Percentiles rank a stretch among this genome's conserved stretches.
phyloP scores from a whole-genome alignment of 1,140 invertebrate species.

The Calephelis virginiensis region DNA sequence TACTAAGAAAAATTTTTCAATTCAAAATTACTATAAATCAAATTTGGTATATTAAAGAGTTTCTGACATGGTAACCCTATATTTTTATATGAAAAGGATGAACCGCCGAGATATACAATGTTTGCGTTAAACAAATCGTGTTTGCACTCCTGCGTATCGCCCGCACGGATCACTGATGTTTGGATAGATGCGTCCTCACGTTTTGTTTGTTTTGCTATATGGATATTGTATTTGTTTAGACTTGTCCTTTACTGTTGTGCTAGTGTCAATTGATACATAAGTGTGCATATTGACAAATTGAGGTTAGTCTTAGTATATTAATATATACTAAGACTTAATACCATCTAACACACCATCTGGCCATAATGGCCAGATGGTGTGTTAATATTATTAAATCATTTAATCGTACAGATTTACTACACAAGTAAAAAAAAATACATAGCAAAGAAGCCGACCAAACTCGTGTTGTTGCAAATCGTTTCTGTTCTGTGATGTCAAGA shows the following conservation, averaged over 20 bases:
- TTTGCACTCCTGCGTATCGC: constrained; percentile 56
- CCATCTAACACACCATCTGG: no score
- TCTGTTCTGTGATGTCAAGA: no score
- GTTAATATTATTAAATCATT: no score
- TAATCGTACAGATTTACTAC: no score
- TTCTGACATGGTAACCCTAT: background rate
- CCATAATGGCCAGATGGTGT: background rate
- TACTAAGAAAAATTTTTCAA: background rate
- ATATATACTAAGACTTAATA: no score
- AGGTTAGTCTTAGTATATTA: background rate
- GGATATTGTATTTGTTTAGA: constrained; percentile 42
- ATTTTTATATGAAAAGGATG: constrained; percentile 41
- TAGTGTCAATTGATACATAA: background rate
- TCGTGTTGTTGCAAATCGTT: no score
- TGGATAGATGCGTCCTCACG: constrained; percentile 54
- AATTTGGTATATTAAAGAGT: background rate
- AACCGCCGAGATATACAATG: constrained; percentile 54
- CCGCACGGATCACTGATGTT: constrained; percentile 47
- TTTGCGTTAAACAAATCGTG: constrained; percentile 68
- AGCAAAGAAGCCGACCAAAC: no score
- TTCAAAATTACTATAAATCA: background rate
- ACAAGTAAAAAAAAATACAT: no score
- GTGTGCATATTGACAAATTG: background rate
- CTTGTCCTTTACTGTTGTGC: constrained; percentile 10
- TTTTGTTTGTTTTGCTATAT: constrained; percentile 56